Evolutionary conservation across 2,888 invertebrate species (phyloP).

Genomic region (Pheosia tremula): DNA sequence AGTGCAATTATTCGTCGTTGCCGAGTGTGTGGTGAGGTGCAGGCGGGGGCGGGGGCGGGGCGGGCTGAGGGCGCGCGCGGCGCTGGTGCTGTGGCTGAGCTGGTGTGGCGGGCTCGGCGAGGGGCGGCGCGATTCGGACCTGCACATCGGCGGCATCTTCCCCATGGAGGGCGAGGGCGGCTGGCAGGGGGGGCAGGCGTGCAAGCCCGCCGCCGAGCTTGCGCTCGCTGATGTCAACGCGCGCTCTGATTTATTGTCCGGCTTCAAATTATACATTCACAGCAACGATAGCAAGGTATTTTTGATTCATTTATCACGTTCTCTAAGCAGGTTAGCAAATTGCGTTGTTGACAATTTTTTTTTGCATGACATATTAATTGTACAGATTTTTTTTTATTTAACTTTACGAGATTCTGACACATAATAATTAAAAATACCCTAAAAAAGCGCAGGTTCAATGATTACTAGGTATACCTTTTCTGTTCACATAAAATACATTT

Average conservation of each 20-base stretch:
- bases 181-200: slow-evolving; percentile 99
- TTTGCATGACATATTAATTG: not conserved
- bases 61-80: slow-evolving; percentile 46
- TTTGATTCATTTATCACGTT: slow-evolving; percentile 32
- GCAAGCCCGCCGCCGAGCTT: slow-evolving; percentile 98
- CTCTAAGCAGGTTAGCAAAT: slow-evolving; percentile 24
- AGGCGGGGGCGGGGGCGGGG: slow-evolving; percentile 37
- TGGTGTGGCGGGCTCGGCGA: slow-evolving; percentile 64
- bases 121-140: slow-evolving; percentile 86
- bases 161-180: slow-evolving; percentile 98
- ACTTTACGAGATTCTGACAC: not conserved
- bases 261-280: slow-evolving; percentile 95
- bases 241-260: slow-evolving; percentile 93
- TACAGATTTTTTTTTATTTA: slow-evolving; percentile 10
- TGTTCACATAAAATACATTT: too few relatives aligned
- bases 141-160: slow-evolving; percentile 99
- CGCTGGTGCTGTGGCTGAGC: slow-evolving; percentile 66
- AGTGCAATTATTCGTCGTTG: slow-evolving; percentile 82
- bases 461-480: too few relatives aligned
- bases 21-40: slow-evolving; percentile 69
- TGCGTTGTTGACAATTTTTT: slow-evolving; percentile 11
- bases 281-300: slow-evolving; percentile 98
- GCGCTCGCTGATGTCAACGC: slow-evolving; percentile 98
- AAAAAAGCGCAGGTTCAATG: too few relatives aligned
- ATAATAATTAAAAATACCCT: too few relatives aligned